Percentiles rank a stretch among this genome's conserved stretches.
These are phyloP conservation scores for Nasonovia ribisnigri DNA, from an alignment of 2,888 invertebrate species.

Conservation along the genomic window DNA sequence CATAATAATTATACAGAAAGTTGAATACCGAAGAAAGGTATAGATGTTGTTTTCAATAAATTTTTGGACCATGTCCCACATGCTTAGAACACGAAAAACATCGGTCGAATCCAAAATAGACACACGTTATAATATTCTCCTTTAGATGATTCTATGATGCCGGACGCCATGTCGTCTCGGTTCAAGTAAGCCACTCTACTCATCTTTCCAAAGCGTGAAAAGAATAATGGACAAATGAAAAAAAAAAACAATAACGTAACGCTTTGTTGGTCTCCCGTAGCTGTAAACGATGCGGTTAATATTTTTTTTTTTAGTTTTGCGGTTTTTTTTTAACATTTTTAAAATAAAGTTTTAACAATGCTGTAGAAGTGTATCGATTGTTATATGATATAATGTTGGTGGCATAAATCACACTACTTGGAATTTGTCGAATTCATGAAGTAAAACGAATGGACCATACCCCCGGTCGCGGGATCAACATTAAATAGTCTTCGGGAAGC, in stretches of 20 bases:
- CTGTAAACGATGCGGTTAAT: conserved; percentile 49
- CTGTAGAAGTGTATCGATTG: background rate
- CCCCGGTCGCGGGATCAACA: background rate
- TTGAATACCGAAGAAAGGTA: background rate
- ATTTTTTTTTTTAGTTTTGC: background rate
- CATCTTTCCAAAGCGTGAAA: conserved; percentile 32
- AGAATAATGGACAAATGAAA: conserved; percentile 42
- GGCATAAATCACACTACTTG: background rate
- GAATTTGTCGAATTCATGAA: background rate
- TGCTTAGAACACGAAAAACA: background rate
- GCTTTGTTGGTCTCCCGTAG: conserved; percentile 41
- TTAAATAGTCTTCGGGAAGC: background rate
- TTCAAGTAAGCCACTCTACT: conserved; percentile 38
- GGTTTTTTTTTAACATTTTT: conserved; percentile 22
- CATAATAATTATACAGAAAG: background rate
- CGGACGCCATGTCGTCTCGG: conserved; percentile 57
- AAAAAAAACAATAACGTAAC: conserved; percentile 5
- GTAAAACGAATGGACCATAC: background rate
- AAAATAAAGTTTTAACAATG: conserved; percentile 26
- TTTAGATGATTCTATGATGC: conserved; percentile 22
- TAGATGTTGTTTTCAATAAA: background rate
- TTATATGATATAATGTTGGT: background rate
- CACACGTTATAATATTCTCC: background rate
- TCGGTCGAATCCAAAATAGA: conserved; percentile 38
- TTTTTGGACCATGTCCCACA: conserved; percentile 36